A percentile compares a stretch with the other conserved stretches of the same genome.
Conservation (phyloP, 1,140 invertebrate species). For the Leucophenga varia region DNA sequence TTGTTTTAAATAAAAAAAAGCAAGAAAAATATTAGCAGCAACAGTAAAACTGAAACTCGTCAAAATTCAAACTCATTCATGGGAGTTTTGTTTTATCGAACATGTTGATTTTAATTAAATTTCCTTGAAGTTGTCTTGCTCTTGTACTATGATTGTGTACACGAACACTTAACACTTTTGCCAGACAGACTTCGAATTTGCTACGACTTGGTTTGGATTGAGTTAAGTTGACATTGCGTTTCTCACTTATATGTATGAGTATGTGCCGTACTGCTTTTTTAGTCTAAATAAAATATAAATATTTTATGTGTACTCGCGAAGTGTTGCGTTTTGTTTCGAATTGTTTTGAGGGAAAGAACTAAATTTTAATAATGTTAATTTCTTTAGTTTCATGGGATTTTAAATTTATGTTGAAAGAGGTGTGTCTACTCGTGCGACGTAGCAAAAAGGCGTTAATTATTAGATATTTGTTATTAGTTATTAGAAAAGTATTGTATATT, state of each 20-base stretch:
- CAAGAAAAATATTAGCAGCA: too few relatives aligned
- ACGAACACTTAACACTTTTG: constrained; percentile 31
- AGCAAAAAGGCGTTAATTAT: constrained; percentile 43
- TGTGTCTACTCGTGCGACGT: constrained; percentile 19
- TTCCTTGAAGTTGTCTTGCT: constrained; percentile 33
- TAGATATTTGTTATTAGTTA: too few relatives aligned
- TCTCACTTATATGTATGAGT: too few relatives aligned
- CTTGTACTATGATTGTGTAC: constrained; percentile 8
- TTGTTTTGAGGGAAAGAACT: too few relatives aligned
- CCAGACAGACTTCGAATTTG: constrained; percentile 8
- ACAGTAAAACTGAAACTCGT: background rate
- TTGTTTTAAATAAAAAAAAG: too few relatives aligned
- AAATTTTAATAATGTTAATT: constrained; percentile 55
- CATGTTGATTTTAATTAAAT: constrained; percentile 18
- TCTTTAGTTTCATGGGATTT: constrained; percentile 44
- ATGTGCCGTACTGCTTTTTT: too few relatives aligned
- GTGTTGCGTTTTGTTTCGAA: constrained; percentile 43
- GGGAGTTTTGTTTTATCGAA: constrained; percentile 1
- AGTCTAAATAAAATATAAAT: constrained; percentile 49
- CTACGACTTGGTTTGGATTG: constrained; percentile 13
- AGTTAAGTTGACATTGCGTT: too few relatives aligned
- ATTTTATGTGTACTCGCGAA: too few relatives aligned
- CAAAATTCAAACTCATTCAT: background rate
- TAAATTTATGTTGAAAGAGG: constrained; percentile 33
- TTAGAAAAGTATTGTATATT: too few relatives aligned